Conservation (phyloP, 1,140 invertebrate species). For the Drosophila albomicans region DNA sequence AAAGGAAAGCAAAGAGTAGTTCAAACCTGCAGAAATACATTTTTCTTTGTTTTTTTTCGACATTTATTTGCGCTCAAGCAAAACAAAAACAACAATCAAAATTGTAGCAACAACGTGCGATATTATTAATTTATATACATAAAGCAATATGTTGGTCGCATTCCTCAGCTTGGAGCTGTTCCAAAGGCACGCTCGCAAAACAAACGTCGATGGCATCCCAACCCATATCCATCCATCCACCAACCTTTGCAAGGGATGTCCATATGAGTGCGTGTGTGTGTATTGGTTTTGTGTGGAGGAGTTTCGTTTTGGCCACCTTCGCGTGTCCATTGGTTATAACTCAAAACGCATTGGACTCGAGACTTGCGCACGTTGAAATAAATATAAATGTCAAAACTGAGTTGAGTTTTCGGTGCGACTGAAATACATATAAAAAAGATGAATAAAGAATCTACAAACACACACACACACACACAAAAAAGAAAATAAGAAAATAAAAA, state of each 20-base stretch:
- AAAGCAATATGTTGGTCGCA: conserved; percentile 36
- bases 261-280: conserved; percentile 41
- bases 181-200: conserved; percentile 57
- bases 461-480: conserved; percentile 4
- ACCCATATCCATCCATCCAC: conserved; percentile 21
- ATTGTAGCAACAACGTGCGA: conserved; percentile 58
- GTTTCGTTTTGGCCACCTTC: conserved; percentile 73
- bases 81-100: conserved; percentile 51
- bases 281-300: conserved; percentile 38
- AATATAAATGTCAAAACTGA: conserved; percentile 84
- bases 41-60: conserved; percentile 54
- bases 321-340: conserved; percentile 80
- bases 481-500: conserved; percentile 8
- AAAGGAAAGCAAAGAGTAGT: not conserved
- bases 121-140: conserved; percentile 69
- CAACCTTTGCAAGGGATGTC: conserved; percentile 17
- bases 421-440: conserved; percentile 30
- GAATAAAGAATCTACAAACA: conserved; percentile 13
- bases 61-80: conserved; percentile 50
- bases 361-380: conserved; percentile 77
- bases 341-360: conserved; percentile 69
- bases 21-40: conserved; percentile 26
- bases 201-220: conserved; percentile 2
- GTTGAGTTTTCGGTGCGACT: conserved; percentile 67
- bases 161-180: conserved; percentile 45